Conservation (phyloP, 2,113 vertebrate genomes). For the Oreochromis spilurus region DNA sequence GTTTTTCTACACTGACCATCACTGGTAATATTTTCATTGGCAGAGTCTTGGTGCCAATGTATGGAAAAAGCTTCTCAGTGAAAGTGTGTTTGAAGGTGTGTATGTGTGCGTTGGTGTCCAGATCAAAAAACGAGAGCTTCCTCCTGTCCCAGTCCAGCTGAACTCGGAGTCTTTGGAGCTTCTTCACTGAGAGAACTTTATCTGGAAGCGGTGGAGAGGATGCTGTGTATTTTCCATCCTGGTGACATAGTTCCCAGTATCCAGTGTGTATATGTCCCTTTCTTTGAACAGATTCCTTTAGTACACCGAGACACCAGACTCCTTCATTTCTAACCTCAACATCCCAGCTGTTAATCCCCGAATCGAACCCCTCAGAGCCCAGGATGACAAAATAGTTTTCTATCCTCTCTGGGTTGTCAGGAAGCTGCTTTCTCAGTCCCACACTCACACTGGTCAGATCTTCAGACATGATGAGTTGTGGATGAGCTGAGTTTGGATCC, state of each 20-base stretch:
- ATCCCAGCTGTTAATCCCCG: slow-evolving; percentile 15
- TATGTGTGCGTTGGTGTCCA: neutral
- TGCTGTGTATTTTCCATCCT: neutral
- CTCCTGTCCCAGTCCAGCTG: neutral
- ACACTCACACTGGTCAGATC: neutral
- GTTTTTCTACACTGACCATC: neutral
- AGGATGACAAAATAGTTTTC: neutral
- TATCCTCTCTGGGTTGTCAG: neutral
- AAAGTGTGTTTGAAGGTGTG: neutral
- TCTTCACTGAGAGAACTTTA: neutral
- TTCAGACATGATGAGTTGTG: neutral
- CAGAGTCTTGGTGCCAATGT: neutral
- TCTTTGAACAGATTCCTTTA: neutral
- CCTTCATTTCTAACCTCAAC: neutral
- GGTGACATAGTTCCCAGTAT: neutral
- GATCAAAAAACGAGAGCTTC: neutral
- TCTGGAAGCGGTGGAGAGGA: neutral
- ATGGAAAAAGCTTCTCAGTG: neutral
- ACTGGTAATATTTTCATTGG: neutral
- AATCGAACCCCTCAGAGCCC: rapidly evolving
- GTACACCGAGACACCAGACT: neutral
- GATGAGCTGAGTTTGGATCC: neutral
- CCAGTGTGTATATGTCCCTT: neutral
- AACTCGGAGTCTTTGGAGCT: neutral
- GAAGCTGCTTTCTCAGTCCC: neutral